Base-by-base conservation (phyloP, 2,888 invertebrate genomes). In the Drosophila siamana region DNA sequence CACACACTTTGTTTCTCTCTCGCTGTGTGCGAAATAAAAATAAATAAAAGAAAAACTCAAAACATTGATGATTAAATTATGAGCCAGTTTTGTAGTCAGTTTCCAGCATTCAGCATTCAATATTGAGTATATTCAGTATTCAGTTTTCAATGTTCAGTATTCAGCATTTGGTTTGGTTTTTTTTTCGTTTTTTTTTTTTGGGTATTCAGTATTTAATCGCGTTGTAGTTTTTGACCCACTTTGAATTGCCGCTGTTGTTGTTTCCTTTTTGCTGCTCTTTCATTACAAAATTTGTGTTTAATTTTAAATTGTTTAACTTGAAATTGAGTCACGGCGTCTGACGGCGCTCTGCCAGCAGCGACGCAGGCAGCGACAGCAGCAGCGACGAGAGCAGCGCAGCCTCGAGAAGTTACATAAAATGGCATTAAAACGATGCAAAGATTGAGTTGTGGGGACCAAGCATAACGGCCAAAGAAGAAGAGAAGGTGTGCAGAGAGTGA, bases 271-370 rank as follows among this genome's bases (percentile, higher is more conserved):
- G 54, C 56, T 65, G 61, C 30, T 86, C 78, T 87, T 87, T 75
- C 78, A 87, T 83, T 83, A 85, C 86, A 82, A 83, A 85, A 81
- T 87, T 87, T 82, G 81, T 82, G 81, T 82, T 87, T 85, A 82
- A 85, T 87, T 86, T 87, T 67, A 88, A 82, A 82, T 77, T 74
- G 84, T 88, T 84, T 83, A 88, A 80, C 86, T 84, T 83, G 78
- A 88, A 84, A 88, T 86, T 84, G 80, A 84, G 84, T 83, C 88
- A 76, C 64, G 71, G 46, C 70, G 38, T 48, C 68, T 52, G 78
- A 69, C 78, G 48, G 74, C 74, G 61, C 69, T 24, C 69, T 24
- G 68, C 48, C 36, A 7, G 2, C 63, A 19, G 22, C 50, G 16
- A 5, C 52, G 30, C n/a, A 22, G 63, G 30, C 57, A 24, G 4